phyloP scores from a whole-genome alignment of 2,888 invertebrate genomes.

The Volucella inflata region DNA sequence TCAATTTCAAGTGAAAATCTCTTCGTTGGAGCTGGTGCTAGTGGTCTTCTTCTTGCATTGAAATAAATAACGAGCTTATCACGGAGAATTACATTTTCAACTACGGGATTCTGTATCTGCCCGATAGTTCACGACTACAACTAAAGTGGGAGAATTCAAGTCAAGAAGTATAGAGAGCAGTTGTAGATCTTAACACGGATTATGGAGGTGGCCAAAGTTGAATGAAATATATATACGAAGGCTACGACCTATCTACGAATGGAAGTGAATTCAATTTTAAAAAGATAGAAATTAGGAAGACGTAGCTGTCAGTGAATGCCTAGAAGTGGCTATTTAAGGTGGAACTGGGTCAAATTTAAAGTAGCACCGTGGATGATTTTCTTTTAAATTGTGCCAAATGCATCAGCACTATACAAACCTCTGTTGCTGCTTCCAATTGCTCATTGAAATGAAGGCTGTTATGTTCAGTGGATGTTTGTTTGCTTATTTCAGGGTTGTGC shows the following conservation, averaged over 20 bases:
- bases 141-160: conserved; percentile 1
- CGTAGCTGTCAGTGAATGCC: no score
- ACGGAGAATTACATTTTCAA: conserved; percentile 72
- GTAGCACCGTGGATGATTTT: not conserved
- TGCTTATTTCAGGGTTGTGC: no score
- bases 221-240: not conserved
- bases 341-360: no score
- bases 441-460: no score
- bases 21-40: not conserved
- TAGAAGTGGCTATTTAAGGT: no score
- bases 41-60: conserved; percentile 21
- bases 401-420: no score
- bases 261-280: conserved; percentile 49
- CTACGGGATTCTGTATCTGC: conserved; percentile 49
- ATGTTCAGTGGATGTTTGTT: no score
- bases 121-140: not conserved
- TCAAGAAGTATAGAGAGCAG: conserved; percentile 30
- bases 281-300: not conserved
- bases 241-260: conserved; percentile 13
- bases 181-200: conserved; percentile 48
- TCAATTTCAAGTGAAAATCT: conserved; percentile 15
- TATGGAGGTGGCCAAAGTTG: conserved; percentile 30
- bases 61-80: conserved; percentile 69
- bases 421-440: no score
- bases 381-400: no score